Evolutionary conservation across 2,888 invertebrate genomes (phyloP).

Genomic region (Morpho deidamia): DNA sequence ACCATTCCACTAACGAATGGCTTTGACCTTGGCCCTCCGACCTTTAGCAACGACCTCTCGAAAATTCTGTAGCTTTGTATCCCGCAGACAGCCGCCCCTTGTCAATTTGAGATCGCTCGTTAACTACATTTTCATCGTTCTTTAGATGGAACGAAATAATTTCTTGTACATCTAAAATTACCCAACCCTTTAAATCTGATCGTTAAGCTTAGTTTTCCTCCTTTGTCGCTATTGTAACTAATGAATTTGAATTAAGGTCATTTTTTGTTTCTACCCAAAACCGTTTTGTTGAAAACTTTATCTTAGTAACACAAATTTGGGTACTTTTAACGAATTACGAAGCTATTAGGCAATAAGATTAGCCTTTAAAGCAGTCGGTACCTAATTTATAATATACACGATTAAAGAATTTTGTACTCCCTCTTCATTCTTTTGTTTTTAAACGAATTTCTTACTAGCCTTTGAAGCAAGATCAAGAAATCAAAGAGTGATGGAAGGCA

Average conservation of each 20-base stretch:
- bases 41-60: conserved; percentile 17
- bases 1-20: conserved; percentile 2
- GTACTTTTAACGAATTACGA: no score
- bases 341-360: no score
- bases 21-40: conserved; percentile 26
- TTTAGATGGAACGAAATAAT: neutral
- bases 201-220: neutral
- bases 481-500: no score
- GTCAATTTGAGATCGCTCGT: neutral
- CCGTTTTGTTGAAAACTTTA: no score
- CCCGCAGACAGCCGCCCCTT: neutral
- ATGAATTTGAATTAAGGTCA: neutral
- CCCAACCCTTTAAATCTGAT: neutral
- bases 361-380: no score
- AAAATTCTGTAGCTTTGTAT: conserved; percentile 13
- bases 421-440: no score
- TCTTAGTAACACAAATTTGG: no score
- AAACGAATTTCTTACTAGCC: no score
- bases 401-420: no score
- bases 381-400: no score
- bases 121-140: neutral
- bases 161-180: neutral
- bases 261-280: no score
- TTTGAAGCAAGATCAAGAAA: no score
- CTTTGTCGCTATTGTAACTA: neutral